A percentile compares a stretch with the other conserved stretches of the same genome.
phyloP scores from a whole-genome alignment of 37 sponge, comb jelly and placozoan species.

The Geodia barretti region DNA sequence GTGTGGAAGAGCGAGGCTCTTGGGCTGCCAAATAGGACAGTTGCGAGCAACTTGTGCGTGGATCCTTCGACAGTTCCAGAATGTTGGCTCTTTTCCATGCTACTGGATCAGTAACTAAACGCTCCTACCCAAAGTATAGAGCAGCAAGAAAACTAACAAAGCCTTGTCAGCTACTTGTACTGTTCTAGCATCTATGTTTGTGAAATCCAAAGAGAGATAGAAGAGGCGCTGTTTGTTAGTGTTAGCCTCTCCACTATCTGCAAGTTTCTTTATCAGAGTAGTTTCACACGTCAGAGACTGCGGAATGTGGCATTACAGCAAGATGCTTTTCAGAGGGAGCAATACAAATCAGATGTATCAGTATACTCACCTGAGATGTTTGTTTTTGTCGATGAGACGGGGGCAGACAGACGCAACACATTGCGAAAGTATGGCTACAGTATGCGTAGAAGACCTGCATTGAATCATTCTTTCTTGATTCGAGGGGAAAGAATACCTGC shows the following conservation, averaged over 20 bases:
- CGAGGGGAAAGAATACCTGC: slow-evolving; percentile 41
- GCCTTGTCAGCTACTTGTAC: slow-evolving; percentile 13
- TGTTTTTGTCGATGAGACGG: slow-evolving; percentile 53
- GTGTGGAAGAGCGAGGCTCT: slow-evolving; percentile 22
- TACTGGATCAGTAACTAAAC: slow-evolving; percentile 30
- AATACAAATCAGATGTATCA: slow-evolving; percentile 27
- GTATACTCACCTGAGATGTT: slow-evolving; percentile 36
- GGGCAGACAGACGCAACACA: slow-evolving; percentile 23
- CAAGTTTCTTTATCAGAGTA: slow-evolving; percentile 9
- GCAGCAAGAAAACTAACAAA: slow-evolving; percentile 30
- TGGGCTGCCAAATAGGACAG: not conserved
- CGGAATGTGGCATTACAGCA: slow-evolving; percentile 17
- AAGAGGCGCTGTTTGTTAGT: not conserved
- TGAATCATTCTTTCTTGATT: slow-evolving; percentile 1
- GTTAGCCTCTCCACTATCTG: slow-evolving; percentile 23
- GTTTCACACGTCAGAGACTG: slow-evolving; percentile 22
- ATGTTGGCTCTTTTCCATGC: slow-evolving; percentile 13
- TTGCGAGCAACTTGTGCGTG: slow-evolving; percentile 32
- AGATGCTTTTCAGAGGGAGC: slow-evolving; percentile 14
- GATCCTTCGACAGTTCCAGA: slow-evolving; percentile 41
- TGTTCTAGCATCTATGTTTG: slow-evolving; percentile 23
- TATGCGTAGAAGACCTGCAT: slow-evolving; percentile 13
- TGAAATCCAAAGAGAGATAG: slow-evolving; percentile 18
- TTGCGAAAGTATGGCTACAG: slow-evolving; percentile 51
- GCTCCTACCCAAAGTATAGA: slow-evolving; percentile 23